These are phyloP conservation scores for Sinotaia quadrata DNA, from an alignment of 2,888 invertebrate genomes.

Conservation along the genomic window DNA sequence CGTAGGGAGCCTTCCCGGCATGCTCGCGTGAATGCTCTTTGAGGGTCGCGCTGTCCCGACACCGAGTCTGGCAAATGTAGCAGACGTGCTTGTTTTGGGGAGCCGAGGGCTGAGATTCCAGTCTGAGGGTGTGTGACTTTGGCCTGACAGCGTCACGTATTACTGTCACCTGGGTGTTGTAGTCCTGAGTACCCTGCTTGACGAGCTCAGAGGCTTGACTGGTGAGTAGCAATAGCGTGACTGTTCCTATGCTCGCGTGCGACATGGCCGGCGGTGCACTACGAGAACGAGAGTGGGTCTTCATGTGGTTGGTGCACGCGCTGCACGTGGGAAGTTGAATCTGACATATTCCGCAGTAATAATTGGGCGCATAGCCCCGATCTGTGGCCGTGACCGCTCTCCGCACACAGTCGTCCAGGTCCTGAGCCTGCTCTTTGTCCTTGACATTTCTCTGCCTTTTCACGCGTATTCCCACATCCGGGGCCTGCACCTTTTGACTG, in stretches of 20 bases:
- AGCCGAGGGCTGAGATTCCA: neutral
- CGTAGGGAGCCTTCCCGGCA: slow-evolving; percentile 13
- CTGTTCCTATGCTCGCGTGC: neutral
- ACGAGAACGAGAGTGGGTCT: slow-evolving; percentile 9
- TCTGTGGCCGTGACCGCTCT: too few relatives aligned
- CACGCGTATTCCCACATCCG: too few relatives aligned
- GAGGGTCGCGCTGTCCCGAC: neutral
- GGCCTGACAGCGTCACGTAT: neutral
- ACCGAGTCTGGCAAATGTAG: slow-evolving; percentile 17
- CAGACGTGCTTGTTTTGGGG: neutral
- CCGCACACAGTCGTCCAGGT: too few relatives aligned
- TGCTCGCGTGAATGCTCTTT: slow-evolving; percentile 6
- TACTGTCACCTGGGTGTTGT: neutral
- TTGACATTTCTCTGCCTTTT: too few relatives aligned
- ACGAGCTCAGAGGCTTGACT: neutral
- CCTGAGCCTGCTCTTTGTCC: too few relatives aligned
- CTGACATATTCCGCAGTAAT: slow-evolving; percentile 13
- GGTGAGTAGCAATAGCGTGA: neutral
- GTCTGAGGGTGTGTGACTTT: neutral
- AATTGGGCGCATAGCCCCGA: too few relatives aligned
- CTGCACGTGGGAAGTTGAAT: slow-evolving; percentile 3
- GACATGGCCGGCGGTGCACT: neutral
- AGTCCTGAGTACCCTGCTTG: neutral
- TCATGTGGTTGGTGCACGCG: slow-evolving; percentile 8
- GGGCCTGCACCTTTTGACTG: too few relatives aligned